Conservation (phyloP, 2,888 invertebrate species). For the Drosophila rubida region DNA sequence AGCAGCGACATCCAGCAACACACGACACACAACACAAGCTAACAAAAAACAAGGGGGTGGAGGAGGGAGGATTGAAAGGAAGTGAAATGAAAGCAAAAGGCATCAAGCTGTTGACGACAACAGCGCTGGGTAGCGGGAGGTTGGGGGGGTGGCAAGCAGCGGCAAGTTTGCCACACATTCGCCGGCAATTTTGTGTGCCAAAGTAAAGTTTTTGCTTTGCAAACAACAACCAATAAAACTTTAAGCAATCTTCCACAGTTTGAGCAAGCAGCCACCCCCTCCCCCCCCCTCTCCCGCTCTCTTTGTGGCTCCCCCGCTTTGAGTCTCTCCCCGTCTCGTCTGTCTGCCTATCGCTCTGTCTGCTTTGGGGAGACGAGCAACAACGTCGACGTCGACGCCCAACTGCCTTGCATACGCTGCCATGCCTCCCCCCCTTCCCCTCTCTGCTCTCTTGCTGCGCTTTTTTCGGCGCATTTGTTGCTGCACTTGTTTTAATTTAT, state of each 20-base stretch:
- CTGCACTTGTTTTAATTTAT: slow-evolving; percentile 57
- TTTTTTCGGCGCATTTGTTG: slow-evolving; percentile 40
- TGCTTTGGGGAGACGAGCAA: slow-evolving; percentile 36
- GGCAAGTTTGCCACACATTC: slow-evolving; percentile 65
- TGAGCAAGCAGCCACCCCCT: slow-evolving; percentile 49
- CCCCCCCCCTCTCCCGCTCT: not conserved
- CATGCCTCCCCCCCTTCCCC: not conserved
- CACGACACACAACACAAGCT: not conserved
- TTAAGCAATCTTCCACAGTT: slow-evolving; percentile 80
- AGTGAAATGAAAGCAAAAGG: slow-evolving; percentile 55
- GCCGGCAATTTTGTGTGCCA: slow-evolving; percentile 62
- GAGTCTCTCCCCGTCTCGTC: slow-evolving; percentile 7
- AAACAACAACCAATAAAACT: slow-evolving; percentile 82
- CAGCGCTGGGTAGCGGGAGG: not conserved
- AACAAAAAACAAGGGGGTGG: not conserved
- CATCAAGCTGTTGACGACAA: slow-evolving; percentile 20
- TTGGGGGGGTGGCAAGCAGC: not conserved
- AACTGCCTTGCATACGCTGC: slow-evolving; percentile 66
- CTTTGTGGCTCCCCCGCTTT: too few relatives aligned
- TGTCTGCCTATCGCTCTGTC: slow-evolving; percentile 21
- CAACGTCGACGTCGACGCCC: slow-evolving; percentile 38
- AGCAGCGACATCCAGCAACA: slow-evolving; percentile 5
- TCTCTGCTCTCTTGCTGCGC: slow-evolving; percentile 5
- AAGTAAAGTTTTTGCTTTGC: slow-evolving; percentile 77
- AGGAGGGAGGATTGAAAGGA: slow-evolving; percentile 15